phyloP scores from a whole-genome alignment of 2,888 invertebrate species.

The Agonopterix alstromeriana region DNA sequence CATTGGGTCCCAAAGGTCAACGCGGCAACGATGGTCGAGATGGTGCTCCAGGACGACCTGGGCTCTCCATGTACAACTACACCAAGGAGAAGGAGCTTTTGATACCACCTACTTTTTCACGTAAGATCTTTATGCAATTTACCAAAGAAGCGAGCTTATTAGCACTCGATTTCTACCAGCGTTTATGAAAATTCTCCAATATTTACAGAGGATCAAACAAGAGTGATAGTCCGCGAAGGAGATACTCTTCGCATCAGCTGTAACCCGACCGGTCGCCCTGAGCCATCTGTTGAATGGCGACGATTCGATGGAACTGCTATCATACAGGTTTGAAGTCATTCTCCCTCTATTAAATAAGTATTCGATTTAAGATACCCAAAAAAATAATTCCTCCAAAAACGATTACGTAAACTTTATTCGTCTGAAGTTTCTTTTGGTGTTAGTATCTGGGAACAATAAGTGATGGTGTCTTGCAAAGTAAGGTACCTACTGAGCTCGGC shows the following conservation, averaged over 20 bases:
- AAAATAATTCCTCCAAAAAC: no score
- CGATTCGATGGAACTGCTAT: conserved; percentile 74
- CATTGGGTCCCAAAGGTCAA: conserved; percentile 82
- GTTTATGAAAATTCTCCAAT: no score
- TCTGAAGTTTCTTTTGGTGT: no score
- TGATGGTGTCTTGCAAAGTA: no score
- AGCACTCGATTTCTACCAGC: background rate
- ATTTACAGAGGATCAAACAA: conserved; percentile 62
- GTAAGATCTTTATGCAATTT: conserved; percentile 26
- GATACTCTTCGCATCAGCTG: conserved; percentile 90
- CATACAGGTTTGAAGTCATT: conserved; percentile 42
- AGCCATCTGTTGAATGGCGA: conserved; percentile 88
- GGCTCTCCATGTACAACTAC: conserved; percentile 86
- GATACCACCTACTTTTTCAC: conserved; percentile 90
- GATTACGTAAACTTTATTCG: no score
- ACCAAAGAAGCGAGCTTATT: no score
- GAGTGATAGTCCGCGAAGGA: conserved; percentile 86
- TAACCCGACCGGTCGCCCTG: conserved; percentile 86
- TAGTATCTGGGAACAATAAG: no score
- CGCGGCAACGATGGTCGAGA: conserved; percentile 85
- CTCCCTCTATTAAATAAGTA: background rate
- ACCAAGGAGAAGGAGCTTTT: conserved; percentile 83
- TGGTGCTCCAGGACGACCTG: conserved; percentile 87
- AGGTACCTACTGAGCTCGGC: no score
- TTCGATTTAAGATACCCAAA: background rate